Evolutionary conservation across 1,140 invertebrate species (phyloP).

Genomic region (Heterodera schachtii): DNA sequence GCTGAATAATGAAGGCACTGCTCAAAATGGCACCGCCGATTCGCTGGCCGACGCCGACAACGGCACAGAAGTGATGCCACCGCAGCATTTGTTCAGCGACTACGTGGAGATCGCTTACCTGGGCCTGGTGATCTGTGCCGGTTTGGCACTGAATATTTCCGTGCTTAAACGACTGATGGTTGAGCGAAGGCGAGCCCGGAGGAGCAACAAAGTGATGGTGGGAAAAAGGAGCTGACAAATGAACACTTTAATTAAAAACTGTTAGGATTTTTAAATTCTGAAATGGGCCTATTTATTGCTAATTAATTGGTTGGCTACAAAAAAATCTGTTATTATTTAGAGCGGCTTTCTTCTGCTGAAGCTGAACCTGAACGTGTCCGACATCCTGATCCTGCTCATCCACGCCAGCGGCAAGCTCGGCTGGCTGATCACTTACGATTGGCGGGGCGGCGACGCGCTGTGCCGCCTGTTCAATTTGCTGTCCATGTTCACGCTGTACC

Average conservation of each 20-base stretch:
- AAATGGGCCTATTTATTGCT: too few species aligned
- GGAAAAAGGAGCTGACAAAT: neutral
- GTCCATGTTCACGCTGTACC: slow-evolving; percentile 61
- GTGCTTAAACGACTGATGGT: slow-evolving; percentile 47
- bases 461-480: slow-evolving; percentile 61
- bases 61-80: slow-evolving; percentile 33
- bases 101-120: slow-evolving; percentile 61
- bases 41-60: neutral
- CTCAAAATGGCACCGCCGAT: neutral
- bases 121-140: slow-evolving; percentile 52
- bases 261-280: too few species aligned
- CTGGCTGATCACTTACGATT: slow-evolving; percentile 61
- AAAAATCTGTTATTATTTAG: slow-evolving; percentile 37
- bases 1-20: neutral
- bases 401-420: slow-evolving; percentile 53
- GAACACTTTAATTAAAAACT: too few species aligned
- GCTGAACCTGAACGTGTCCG: slow-evolving; percentile 62
- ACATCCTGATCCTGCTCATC: slow-evolving; percentile 56
- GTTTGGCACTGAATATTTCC: slow-evolving; percentile 52
- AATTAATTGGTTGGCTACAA: too few species aligned
- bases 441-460: slow-evolving; percentile 55
- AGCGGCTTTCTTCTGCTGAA: slow-evolving; percentile 60
- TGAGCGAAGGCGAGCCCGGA: slow-evolving; percentile 19
- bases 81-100: slow-evolving; percentile 56
- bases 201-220: slow-evolving; percentile 22